Percentiles rank a stretch among this genome's conserved stretches.
phyloP scores from a whole-genome alignment of 92 coral and sea anemone genomes.

The Nematostella vectensis region DNA sequence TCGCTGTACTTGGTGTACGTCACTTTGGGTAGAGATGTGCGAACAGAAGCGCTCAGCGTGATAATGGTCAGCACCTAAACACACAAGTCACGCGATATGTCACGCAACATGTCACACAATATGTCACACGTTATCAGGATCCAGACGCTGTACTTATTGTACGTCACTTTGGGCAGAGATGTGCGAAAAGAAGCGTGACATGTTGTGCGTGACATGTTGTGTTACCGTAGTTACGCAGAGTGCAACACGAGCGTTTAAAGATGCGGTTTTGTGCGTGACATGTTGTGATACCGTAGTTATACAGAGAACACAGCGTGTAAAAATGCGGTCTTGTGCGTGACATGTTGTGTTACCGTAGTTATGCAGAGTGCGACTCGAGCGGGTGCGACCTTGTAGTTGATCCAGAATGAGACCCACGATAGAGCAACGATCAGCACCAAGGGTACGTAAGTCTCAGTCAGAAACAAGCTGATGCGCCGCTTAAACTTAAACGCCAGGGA shows the following conservation, averaged over 20 bases:
- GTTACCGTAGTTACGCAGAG: constrained; percentile 84
- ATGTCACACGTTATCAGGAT: constrained; percentile 58
- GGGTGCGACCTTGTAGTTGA: constrained; percentile 79
- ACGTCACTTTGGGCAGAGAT: constrained; percentile 75
- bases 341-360: constrained; percentile 83
- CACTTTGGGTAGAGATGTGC: constrained; percentile 71
- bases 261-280: too few relatives aligned
- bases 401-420: constrained; percentile 92
- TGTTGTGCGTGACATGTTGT: too few relatives aligned
- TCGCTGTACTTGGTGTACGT: constrained; percentile 86
- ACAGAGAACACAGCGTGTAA: too few relatives aligned
- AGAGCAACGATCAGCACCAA: constrained; percentile 80
- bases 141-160: constrained; percentile 74
- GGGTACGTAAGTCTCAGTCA: constrained; percentile 83
- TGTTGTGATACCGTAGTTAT: too few relatives aligned
- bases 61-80: constrained; percentile 83
- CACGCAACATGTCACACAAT: too few relatives aligned
- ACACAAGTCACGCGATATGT: too few relatives aligned
- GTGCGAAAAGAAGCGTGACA: too few relatives aligned
- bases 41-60: constrained; percentile 68
- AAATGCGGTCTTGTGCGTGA: too few relatives aligned
- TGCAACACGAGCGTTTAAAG: constrained; percentile 80
- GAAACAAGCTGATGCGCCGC: constrained; percentile 62
- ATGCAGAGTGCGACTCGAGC: constrained; percentile 87
- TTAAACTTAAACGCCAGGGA: constrained; percentile 54